Evolutionary conservation across 2,888 invertebrate genomes (phyloP).

Genomic region (Lacanobia oleracea): DNA sequence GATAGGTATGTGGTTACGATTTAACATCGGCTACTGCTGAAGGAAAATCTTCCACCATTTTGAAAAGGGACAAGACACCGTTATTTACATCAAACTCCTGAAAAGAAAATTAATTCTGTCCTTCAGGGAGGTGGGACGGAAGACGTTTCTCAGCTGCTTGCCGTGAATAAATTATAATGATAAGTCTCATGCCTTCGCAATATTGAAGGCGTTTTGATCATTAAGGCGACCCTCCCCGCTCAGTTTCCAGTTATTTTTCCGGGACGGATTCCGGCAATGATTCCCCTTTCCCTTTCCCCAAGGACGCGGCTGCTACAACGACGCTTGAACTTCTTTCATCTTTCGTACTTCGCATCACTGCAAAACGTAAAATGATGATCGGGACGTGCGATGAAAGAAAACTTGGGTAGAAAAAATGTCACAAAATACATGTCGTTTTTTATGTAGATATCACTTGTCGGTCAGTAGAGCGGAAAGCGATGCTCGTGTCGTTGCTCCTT

Average conservation of each 20-base stretch:
- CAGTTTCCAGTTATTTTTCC: constrained; percentile 82
- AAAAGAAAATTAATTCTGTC: constrained; percentile 57
- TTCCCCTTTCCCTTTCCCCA: constrained; percentile 76
- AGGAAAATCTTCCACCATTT: constrained; percentile 18
- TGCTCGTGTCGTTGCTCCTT: constrained; percentile 38
- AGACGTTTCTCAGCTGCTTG: constrained; percentile 76
- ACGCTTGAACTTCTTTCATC: constrained; percentile 85
- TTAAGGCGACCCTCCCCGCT: constrained; percentile 75
- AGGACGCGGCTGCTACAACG: constrained; percentile 75
- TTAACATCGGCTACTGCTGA: not conserved
- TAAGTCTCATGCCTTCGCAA: constrained; percentile 86
- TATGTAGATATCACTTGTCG: constrained; percentile 56
- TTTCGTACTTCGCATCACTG: constrained; percentile 76
- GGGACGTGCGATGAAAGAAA: constrained; percentile 68
- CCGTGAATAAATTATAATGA: constrained; percentile 89
- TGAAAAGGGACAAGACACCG: constrained; percentile 11
- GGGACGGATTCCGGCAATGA: constrained; percentile 73
- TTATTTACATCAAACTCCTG: constrained; percentile 50
- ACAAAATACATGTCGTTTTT: constrained; percentile 55
- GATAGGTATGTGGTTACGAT: not conserved
- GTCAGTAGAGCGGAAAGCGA: constrained; percentile 48
- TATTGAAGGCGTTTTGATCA: constrained; percentile 89
- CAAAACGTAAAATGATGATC: constrained; percentile 74
- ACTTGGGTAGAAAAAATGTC: constrained; percentile 50
- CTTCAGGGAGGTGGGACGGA: constrained; percentile 57